Evolutionary conservation across 1,140 invertebrate species (phyloP), one percentile per base, ranked within the genome.

Genomic region (Drosophila kanapiae): DNA sequence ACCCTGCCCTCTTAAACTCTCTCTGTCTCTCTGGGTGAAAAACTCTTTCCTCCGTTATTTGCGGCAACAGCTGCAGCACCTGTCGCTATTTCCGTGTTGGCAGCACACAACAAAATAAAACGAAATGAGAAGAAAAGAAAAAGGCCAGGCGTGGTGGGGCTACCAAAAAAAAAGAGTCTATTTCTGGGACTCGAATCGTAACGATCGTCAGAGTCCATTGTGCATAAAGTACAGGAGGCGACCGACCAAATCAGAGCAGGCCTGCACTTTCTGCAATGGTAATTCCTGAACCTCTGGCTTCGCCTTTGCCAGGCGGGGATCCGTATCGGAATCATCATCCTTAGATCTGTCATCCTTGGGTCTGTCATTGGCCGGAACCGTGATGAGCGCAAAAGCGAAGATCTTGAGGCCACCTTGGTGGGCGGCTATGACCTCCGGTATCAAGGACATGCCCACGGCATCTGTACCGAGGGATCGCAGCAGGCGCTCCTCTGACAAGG

Each of bases 381-480:
- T 99, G 71, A 99, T 97, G 18, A 99, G 93, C 74, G 97, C 97
- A 80, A 99, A 96, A 0, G 96, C 97, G 76, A 99, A 96, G 1
- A 98, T 96, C 31, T 94, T 95, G 80, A 99, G 95, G 51, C 97
- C 97, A 91, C 97, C 98, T 92, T 99, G 98, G 13, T 95, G 94
- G 0, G 98, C 98, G 1, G 78, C 76, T 33, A 91, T 76, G 9
- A 92, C 91, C 69, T 93, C 92, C 3, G 85, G 91, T 0, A 91
- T 96, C 1, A 98, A 98, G 6, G 97, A 98, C 98, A 99, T 99
- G 33, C 98, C 98, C 27, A 98, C 97, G 8, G 97, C 97, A 93
- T 99, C 98, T 8, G 96, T 96, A 18, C 98, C 98, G 4, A 98
- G 90, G 87, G 95, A 94, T 51, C 95, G 95, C 31, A 99, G 93